These are phyloP conservation scores for Entelurus aequoreus DNA, from an alignment of 2,113 vertebrate species.

Conservation along the genomic window DNA sequence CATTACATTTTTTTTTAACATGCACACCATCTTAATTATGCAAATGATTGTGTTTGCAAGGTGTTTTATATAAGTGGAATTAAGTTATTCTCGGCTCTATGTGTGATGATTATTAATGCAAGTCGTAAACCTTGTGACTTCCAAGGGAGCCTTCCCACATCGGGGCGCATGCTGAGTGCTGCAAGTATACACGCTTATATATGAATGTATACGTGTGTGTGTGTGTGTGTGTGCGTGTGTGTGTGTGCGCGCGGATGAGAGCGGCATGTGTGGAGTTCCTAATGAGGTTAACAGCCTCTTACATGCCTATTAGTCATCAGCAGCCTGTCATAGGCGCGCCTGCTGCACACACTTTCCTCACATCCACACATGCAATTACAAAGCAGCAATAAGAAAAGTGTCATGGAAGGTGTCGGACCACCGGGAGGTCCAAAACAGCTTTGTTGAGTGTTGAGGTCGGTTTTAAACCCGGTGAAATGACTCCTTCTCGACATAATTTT, in stretches of 20 bases:
- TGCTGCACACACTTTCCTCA: slow-evolving; percentile 8
- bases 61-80: slow-evolving; percentile 36
- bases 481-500: too few species aligned
- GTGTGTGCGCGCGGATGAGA: slow-evolving; percentile 6
- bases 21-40: slow-evolving; percentile 10
- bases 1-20: slow-evolving; percentile 24
- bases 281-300: slow-evolving; percentile 52
- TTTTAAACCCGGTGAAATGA: too few species aligned
- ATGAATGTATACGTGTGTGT: slow-evolving; percentile 2
- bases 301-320: slow-evolving; percentile 37
- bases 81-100: background rate
- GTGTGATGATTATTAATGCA: slow-evolving; percentile 4
- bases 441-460: too few species aligned
- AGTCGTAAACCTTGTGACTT: slow-evolving; percentile 15
- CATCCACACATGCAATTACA: slow-evolving; percentile 14
- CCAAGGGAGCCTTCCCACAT: background rate
- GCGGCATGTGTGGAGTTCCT: slow-evolving; percentile 19
- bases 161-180: slow-evolving; percentile 1
- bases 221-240: slow-evolving; percentile 10
- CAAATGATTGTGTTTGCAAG: slow-evolving; percentile 29
- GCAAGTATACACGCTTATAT: slow-evolving; percentile 1
- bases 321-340: slow-evolving; percentile 32
- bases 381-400: background rate
- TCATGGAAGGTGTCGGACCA: too few species aligned
- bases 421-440: too few species aligned